Percentiles rank a stretch among this genome's conserved stretches.
These are phyloP conservation scores for Botrylloides violaceus DNA, from an alignment of 23 tunicate species.

Conservation along the genomic window DNA sequence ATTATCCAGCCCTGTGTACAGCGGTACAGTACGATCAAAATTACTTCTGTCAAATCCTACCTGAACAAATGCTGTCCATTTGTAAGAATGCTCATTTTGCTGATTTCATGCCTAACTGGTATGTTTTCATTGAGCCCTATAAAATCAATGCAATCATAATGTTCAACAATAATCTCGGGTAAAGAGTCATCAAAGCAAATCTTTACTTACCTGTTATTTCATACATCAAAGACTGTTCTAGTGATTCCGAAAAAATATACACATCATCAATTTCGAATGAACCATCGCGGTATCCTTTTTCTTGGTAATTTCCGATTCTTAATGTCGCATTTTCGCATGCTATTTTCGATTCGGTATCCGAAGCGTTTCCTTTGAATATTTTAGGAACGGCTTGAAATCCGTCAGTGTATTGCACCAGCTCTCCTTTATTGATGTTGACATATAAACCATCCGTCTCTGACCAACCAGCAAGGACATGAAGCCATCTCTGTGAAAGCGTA, in stretches of 20 bases:
- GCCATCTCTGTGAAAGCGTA: slow-evolving; percentile 27
- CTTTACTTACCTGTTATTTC: slow-evolving; percentile 14
- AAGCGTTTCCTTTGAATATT: neutral
- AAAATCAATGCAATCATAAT: no score
- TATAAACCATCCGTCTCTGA: slow-evolving; percentile 6
- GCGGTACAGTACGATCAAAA: no score
- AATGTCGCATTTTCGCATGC: slow-evolving; percentile 2
- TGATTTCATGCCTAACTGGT: neutral
- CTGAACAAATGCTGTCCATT: neutral
- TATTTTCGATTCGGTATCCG: neutral
- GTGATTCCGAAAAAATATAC: slow-evolving; percentile 11
- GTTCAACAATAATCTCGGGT: no score
- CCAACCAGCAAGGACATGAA: slow-evolving; percentile 2
- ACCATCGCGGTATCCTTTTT: slow-evolving; percentile 6
- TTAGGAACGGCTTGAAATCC: neutral
- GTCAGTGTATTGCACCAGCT: slow-evolving; percentile 4
- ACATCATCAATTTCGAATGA: slow-evolving; percentile 18
- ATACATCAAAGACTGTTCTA: neutral
- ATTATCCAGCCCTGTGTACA: no score
- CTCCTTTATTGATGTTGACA: slow-evolving; percentile 8
- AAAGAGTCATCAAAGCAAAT: no score
- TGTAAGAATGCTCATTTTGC: neutral
- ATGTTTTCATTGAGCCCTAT: neutral
- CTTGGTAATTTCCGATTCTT: slow-evolving; percentile 14
- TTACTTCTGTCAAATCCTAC: no score